Evolutionary conservation across 1,140 invertebrate genomes (phyloP).

Genomic region (Magallana ariakensis): DNA sequence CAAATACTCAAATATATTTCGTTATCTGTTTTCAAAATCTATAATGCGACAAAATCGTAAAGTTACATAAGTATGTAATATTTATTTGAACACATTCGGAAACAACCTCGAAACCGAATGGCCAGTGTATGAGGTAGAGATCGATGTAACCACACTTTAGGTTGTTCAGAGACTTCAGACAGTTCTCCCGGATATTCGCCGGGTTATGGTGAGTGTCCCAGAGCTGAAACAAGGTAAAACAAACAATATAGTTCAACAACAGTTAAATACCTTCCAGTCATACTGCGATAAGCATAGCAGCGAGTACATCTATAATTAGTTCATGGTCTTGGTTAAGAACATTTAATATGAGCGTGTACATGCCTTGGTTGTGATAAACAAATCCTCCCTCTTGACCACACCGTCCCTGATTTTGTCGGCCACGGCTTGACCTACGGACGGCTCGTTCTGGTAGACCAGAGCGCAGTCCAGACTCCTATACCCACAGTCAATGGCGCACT

Average conservation of each 20-base stretch:
- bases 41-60: too few relatives aligned
- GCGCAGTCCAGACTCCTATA: constrained; percentile 88
- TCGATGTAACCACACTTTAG: constrained; percentile 88
- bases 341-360: not conserved
- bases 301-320: too few relatives aligned
- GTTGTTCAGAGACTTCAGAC: constrained; percentile 84
- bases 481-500: constrained; percentile 85
- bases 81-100: too few relatives aligned
- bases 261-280: too few relatives aligned
- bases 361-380: constrained; percentile 84
- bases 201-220: constrained; percentile 87
- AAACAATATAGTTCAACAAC: not conserved
- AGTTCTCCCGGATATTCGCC: constrained; percentile 82
- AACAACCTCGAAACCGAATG: constrained; percentile 85
- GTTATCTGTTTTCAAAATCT: too few relatives aligned
- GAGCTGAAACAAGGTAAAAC: not conserved
- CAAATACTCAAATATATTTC: too few relatives aligned
- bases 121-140: constrained; percentile 90
- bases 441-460: constrained; percentile 82
- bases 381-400: constrained; percentile 76
- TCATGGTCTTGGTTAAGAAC: too few relatives aligned
- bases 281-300: too few relatives aligned
- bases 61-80: too few relatives aligned
- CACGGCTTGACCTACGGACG: constrained; percentile 77
- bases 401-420: constrained; percentile 75